A percentile compares a stretch with the other conserved stretches of the same genome.
phyloP scores from a whole-genome alignment of 2,113 vertebrate genomes.

The Montifringilla adamsi region DNA sequence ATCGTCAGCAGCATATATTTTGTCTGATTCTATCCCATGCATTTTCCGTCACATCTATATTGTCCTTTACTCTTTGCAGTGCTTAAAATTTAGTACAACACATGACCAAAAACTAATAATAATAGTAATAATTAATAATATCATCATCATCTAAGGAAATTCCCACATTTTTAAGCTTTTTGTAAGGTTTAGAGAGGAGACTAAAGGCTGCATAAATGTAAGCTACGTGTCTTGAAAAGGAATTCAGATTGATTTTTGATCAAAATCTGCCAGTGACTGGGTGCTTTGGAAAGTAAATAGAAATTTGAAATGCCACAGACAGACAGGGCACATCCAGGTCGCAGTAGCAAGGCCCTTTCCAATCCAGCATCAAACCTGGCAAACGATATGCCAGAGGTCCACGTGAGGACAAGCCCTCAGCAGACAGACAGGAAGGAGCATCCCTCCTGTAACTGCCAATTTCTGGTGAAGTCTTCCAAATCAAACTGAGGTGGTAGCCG shows the following conservation, averaged over 20 bases:
- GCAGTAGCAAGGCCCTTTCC: fast-evolving
- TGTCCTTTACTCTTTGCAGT: background rate
- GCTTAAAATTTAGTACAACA: background rate
- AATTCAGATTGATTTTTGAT: background rate
- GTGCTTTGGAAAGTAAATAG: background rate
- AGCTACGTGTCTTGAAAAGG: background rate
- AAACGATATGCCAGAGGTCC: background rate
- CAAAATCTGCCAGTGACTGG: background rate
- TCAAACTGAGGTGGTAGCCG: background rate
- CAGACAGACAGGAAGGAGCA: background rate
- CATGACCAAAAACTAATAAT: background rate
- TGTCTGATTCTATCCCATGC: background rate
- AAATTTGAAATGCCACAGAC: background rate
- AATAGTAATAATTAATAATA: background rate
- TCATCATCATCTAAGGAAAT: background rate
- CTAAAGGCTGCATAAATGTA: background rate
- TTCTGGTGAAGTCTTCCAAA: background rate
- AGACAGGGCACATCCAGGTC: background rate
- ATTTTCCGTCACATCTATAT: background rate
- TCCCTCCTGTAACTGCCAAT: background rate
- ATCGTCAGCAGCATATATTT: background rate
- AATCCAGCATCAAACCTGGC: background rate
- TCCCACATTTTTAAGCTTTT: background rate
- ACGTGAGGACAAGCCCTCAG: background rate
- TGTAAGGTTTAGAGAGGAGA: background rate